Evolutionary conservation across 2,888 invertebrate species (phyloP), one percentile per base, ranked within the genome.

Genomic region (Ectobius pallidus): DNA sequence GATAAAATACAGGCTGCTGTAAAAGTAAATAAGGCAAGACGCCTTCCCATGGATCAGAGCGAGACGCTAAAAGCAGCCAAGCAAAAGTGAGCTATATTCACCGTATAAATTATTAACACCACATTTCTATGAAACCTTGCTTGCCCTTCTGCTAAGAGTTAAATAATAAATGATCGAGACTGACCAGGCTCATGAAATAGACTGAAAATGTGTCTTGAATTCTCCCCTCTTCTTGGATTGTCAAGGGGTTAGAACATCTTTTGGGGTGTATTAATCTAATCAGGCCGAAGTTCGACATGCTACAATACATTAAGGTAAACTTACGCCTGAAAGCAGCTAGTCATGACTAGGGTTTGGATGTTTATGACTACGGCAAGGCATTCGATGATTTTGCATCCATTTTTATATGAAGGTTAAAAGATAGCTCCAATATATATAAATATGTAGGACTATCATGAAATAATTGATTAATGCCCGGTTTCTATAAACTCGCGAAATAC

Each of bases 21-120:
- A 46, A 46, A 65, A 65, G 65, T 65, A 65, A 65, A 65, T 65
- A 65, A 65, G 65, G 27, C 46, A 46, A 65, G 65, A 65, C 65
- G 65, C 65, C 30, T 30, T n/a, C 27, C 44, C 65, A 46, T 65
- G 65, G 65, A 65, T 65, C 65, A 65, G 58, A 58, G 30, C 30
- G 58, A 58, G 58, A 58, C 58, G 58, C 30, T 58, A 58, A 58
- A 58, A 30, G 58, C 58, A 58, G n/a, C 58, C 30, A 58, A 58
- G 58, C 58, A 58, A 58, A 58, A 58, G 58, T 58, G 58, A 32
- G n/a, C 58, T 58, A 58, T 16, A 32, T 58, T n/a, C 58, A n/a
- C 58, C 25, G 30, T 22, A 58, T 58, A 58, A 58, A 58, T 58
- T 58, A 58, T 58, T 58, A 30, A 58, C n/a, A 16, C 14, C 1